phyloP scores from a whole-genome alignment of 2,113 vertebrate genomes.

The Ctenomys sociabilis region DNA sequence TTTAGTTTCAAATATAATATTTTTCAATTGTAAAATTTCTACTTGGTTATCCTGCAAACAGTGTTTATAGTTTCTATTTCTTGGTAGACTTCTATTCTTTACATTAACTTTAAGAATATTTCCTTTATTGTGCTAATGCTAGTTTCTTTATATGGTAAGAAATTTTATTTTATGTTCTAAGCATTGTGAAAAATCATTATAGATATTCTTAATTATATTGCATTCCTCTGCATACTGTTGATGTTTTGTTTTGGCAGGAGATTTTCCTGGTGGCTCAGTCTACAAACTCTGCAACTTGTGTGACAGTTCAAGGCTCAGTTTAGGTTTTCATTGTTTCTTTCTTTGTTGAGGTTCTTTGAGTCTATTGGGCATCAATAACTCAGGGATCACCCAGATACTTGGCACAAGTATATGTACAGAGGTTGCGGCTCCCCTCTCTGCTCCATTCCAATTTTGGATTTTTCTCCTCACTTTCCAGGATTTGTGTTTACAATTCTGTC shows the following conservation, averaged over 20 bases:
- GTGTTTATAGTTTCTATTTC: neutral
- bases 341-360: neutral
- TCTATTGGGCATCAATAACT: neutral
- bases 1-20: neutral
- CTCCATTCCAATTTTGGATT: neutral
- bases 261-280: neutral
- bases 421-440: neutral
- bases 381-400: neutral
- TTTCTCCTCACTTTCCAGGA: neutral
- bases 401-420: neutral
- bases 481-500: neutral
- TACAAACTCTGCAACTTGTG: neutral
- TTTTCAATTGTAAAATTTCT: slow-evolving; percentile 9
- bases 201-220: neutral
- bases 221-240: neutral
- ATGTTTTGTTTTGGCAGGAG: slow-evolving; percentile 6
- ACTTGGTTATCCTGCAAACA: neutral
- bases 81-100: neutral
- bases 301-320: neutral
- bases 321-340: neutral
- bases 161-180: neutral
- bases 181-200: neutral
- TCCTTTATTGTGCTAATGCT: slow-evolving; percentile 46
- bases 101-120: neutral
- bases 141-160: slow-evolving; percentile 8